Conservation (phyloP, 2,797 vertebrate species). For the Oceanodroma leucorhoa region DNA sequence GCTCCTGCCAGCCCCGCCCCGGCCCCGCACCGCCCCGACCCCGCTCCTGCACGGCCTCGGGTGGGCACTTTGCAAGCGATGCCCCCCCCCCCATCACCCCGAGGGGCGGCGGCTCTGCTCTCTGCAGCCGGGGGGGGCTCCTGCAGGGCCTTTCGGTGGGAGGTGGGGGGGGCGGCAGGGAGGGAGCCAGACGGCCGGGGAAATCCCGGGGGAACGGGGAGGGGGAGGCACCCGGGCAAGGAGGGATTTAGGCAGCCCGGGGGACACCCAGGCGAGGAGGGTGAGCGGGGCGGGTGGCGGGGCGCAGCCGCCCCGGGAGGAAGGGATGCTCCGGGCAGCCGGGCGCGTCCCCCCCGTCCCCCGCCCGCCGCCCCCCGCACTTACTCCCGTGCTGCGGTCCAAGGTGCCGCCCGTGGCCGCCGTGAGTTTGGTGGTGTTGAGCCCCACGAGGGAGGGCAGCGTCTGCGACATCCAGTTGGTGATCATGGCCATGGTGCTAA, state of each 20-base stretch:
- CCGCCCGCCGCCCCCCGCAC: conserved; percentile 51
- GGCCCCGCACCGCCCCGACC: too few relatives aligned
- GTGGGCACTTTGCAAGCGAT: neutral
- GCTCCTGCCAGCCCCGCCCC: neutral
- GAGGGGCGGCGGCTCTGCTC: neutral
- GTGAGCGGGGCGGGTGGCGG: neutral
- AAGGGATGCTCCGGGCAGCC: neutral
- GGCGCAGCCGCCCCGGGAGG: neutral
- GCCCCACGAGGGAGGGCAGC: conserved; percentile 91
- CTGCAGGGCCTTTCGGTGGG: neutral
- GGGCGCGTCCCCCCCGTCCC: neutral
- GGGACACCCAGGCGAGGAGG: neutral
- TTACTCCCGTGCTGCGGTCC: conserved; percentile 94
- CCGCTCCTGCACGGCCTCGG: neutral
- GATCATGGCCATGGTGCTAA: conserved; percentile 97
- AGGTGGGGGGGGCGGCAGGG: neutral
- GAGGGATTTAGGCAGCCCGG: neutral
- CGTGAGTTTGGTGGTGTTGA: conserved; percentile 92
- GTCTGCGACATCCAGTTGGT: conserved; percentile 98
- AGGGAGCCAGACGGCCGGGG: neutral
- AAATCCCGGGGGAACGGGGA: too few relatives aligned
- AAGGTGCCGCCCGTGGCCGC: conserved; percentile 89
- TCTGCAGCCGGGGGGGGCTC: neutral
- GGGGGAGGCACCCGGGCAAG: too few relatives aligned
- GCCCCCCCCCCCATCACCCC: neutral